Conservation (phyloP, 2,797 vertebrate species). For the Pempheris klunzingeri region DNA sequence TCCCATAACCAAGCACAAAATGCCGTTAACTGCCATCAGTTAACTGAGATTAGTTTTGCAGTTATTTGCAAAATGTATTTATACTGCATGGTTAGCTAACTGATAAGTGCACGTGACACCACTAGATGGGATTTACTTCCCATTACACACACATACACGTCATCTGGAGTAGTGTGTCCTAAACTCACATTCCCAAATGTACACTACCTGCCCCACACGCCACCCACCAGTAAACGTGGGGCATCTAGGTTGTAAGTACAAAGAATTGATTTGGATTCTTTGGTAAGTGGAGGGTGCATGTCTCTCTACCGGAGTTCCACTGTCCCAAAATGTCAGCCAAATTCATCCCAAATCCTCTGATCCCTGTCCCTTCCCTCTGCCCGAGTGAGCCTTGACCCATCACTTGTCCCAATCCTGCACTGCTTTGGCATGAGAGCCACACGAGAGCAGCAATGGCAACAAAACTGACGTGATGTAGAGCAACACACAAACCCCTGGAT, state of each 20-base stretch:
- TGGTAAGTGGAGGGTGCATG: constrained; percentile 88
- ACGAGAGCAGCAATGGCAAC: constrained; percentile 64
- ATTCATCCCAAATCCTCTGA: neutral
- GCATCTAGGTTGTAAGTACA: constrained; percentile 72
- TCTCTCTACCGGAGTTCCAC: constrained; percentile 70
- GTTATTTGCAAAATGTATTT: constrained; percentile 25
- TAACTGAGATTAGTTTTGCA: constrained; percentile 44
- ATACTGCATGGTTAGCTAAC: constrained; percentile 38
- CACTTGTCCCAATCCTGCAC: constrained; percentile 64
- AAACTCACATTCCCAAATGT: constrained; percentile 36
- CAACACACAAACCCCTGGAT: neutral
- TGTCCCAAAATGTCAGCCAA: constrained; percentile 71
- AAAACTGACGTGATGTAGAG: neutral
- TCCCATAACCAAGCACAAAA: constrained; percentile 37
- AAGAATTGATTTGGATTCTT: constrained; percentile 87
- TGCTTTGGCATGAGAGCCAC: constrained; percentile 76
- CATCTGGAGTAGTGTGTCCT: constrained; percentile 41
- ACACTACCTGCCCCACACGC: constrained; percentile 9
- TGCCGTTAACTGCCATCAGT: constrained; percentile 25
- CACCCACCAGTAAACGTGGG: constrained; percentile 32
- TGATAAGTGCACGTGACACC: constrained; percentile 29
- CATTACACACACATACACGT: constrained; percentile 46
- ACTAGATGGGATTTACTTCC: constrained; percentile 29
- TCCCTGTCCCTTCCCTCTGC: constrained; percentile 15
- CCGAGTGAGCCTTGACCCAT: constrained; percentile 47